A percentile compares a stretch with the other conserved stretches of the same genome.
These are phyloP conservation scores for Hololepta plana DNA, from an alignment of 2,888 invertebrate genomes.

Conservation along the genomic window DNA sequence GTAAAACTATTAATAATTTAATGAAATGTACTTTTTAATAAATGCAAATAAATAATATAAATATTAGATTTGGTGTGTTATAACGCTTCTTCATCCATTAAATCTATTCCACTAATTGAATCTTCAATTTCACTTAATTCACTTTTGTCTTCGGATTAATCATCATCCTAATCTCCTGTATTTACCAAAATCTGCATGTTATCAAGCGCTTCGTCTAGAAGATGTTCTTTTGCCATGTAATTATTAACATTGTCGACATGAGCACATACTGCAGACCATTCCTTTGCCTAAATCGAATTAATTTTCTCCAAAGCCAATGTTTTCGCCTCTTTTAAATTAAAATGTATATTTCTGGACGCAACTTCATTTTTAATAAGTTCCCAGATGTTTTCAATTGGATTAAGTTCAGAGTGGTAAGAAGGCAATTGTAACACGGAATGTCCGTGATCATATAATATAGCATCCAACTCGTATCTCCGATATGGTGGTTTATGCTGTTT, in stretches of 20 bases:
- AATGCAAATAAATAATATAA: too few species aligned
- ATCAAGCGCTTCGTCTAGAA: neutral
- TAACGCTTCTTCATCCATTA: too few species aligned
- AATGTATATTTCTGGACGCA: constrained; percentile 6
- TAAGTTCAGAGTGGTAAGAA: constrained; percentile 8
- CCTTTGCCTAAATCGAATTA: constrained; percentile 7
- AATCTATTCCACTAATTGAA: too few species aligned
- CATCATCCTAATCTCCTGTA: too few species aligned
- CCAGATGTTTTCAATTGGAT: constrained; percentile 9
- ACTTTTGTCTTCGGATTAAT: too few species aligned
- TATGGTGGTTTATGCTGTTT: constrained; percentile 4
- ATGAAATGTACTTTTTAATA: too few species aligned
- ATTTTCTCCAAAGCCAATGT: too few species aligned
- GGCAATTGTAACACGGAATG: constrained; percentile 7
- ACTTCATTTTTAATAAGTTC: constrained; percentile 7
- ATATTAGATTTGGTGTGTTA: too few species aligned
- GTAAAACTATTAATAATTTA: too few species aligned
- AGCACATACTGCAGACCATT: constrained; percentile 2
- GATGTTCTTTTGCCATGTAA: neutral
- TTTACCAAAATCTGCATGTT: too few species aligned
- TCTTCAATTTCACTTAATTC: too few species aligned
- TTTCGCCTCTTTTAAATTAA: too few species aligned
- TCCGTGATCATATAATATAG: constrained; percentile 4
- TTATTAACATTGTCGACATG: neutral
- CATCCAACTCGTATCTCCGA: constrained; percentile 7